Evolutionary conservation across 2,113 vertebrate species (phyloP).

Genomic region (Petromus typicus): DNA sequence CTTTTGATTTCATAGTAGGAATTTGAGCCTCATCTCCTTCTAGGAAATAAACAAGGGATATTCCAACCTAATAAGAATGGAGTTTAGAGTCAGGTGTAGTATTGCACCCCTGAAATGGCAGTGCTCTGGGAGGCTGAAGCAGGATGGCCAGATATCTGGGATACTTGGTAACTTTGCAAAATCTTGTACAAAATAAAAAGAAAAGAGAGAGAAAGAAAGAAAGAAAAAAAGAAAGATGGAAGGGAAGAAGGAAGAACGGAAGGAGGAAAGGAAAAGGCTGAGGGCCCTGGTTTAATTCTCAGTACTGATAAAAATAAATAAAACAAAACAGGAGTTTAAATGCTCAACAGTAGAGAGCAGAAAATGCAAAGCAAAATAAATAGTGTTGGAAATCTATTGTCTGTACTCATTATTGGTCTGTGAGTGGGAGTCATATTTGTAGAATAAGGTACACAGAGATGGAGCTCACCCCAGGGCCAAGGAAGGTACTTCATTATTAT

Average conservation of each 20-base stretch:
- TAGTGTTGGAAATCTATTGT: background rate
- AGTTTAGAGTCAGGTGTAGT: background rate
- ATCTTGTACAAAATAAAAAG: background rate
- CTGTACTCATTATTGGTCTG: background rate
- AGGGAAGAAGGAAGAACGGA: background rate
- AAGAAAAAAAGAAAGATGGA: no score
- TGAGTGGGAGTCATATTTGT: background rate
- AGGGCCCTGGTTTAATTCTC: background rate
- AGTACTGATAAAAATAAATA: background rate
- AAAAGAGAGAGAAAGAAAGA: no score
- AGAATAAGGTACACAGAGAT: background rate
- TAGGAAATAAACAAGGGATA: background rate
- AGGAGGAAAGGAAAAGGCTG: background rate
- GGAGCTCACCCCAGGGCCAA: background rate
- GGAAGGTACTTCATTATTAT: background rate
- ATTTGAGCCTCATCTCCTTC: background rate
- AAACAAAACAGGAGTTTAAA: background rate
- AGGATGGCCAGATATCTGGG: background rate
- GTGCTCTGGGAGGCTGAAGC: background rate
- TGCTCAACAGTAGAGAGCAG: background rate
- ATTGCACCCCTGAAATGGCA: background rate
- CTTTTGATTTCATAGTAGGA: background rate
- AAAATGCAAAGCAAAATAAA: background rate
- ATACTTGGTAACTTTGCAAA: background rate
- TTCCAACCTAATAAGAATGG: background rate